Percentiles rank a stretch among this genome's conserved stretches.
phyloP scores from a whole-genome alignment of 2,888 invertebrate genomes.

The Argyresthia albistria region DNA sequence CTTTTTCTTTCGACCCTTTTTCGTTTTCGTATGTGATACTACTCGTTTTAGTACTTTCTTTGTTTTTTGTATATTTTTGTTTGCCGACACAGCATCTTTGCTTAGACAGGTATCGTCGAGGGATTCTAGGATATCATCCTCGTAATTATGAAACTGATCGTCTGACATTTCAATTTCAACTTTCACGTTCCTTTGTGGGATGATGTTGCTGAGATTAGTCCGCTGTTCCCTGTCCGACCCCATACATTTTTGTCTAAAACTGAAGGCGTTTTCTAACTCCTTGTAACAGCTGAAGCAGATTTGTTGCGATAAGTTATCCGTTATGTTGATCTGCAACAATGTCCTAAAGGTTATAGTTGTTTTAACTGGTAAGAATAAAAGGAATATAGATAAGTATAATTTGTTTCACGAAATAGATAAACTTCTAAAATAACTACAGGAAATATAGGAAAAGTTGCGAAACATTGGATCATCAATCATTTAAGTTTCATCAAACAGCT shows the following conservation, averaged over 20 bases:
- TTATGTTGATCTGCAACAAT: constrained; percentile 42
- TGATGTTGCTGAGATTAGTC: background rate
- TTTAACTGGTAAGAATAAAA: too few species aligned
- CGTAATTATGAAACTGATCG: constrained; percentile 20
- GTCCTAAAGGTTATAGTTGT: too few species aligned
- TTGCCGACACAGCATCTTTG: constrained; percentile 13
- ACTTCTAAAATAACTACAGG: too few species aligned
- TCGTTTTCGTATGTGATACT: constrained; percentile 19
- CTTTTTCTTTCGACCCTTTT: constrained; percentile 18
- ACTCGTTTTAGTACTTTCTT: constrained; percentile 18
- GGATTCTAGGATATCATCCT: constrained; percentile 19
- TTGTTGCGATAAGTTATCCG: constrained; percentile 46
- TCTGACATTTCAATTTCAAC: constrained; percentile 9
- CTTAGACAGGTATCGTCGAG: constrained; percentile 5
- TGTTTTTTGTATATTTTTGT: constrained; percentile 14
- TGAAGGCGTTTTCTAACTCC: constrained; percentile 55
- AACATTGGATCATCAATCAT: too few species aligned
- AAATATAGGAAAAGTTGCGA: too few species aligned
- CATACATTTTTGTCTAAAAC: constrained; percentile 59
- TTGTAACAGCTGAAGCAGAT: constrained; percentile 50
- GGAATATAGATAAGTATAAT: too few species aligned
- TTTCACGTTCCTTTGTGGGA: background rate
- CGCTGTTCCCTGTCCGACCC: constrained; percentile 35
- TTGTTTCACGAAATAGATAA: too few species aligned
- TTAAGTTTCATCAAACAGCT: too few species aligned